These are phyloP conservation scores for Melipona quadrifasciata DNA, from an alignment of 1,140 invertebrate species.

Conservation along the genomic window DNA sequence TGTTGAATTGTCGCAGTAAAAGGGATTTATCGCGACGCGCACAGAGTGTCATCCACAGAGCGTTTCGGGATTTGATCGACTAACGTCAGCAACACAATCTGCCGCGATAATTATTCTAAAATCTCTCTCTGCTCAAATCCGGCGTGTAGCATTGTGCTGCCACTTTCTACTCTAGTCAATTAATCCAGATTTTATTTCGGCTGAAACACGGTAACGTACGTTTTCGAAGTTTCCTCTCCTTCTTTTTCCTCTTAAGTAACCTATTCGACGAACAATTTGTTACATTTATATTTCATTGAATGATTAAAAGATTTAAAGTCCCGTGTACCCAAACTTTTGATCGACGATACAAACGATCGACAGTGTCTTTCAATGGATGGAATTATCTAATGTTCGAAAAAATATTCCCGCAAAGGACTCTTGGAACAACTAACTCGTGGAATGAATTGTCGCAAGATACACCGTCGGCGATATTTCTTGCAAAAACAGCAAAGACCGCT, in stretches of 20 bases:
- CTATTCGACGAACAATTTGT: background rate
- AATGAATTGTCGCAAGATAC: conserved; percentile 41
- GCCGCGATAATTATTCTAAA: background rate
- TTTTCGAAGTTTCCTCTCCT: background rate
- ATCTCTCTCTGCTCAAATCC: background rate
- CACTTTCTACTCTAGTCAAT: background rate
- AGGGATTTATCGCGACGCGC: conserved; percentile 47
- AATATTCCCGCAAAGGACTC: conserved; percentile 26
- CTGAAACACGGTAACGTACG: background rate
- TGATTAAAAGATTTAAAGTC: no score
- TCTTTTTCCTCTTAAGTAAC: background rate
- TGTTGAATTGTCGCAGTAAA: conserved; percentile 49
- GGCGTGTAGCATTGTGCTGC: background rate
- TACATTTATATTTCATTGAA: no score
- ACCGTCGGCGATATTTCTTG: conserved; percentile 11
- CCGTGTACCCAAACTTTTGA: no score
- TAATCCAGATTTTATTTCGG: background rate
- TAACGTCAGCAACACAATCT: background rate
- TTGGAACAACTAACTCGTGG: conserved; percentile 2
- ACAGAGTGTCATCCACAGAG: conserved; percentile 15
- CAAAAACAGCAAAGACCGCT: conserved; percentile 33
- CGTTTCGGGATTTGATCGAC: background rate
- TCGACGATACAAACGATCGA: no score
- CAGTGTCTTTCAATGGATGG: no score
- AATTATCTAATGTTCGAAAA: background rate